Evolutionary conservation across 2,113 vertebrate genomes (phyloP).

Genomic region (Actinemys pallida): DNA sequence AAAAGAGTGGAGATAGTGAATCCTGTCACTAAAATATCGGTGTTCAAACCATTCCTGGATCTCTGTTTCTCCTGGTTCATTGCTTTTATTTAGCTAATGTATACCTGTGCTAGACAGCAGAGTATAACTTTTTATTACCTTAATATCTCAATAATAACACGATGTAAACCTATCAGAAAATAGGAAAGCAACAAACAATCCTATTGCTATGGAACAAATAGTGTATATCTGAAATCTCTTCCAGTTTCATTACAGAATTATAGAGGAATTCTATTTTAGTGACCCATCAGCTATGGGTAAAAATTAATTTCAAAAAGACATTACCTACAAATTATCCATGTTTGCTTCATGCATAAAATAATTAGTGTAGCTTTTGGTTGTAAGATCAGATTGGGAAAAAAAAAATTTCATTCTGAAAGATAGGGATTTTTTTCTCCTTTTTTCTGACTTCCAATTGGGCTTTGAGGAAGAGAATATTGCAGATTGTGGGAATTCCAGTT

Average conservation of each 20-base stretch:
- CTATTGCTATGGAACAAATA: background rate
- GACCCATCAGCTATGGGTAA: background rate
- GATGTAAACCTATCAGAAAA: background rate
- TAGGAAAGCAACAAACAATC: background rate
- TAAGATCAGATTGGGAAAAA: background rate
- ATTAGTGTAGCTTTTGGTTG: background rate
- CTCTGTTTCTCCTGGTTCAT: background rate
- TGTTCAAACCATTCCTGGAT: background rate
- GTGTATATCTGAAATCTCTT: background rate
- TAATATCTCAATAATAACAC: background rate
- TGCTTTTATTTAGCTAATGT: background rate
- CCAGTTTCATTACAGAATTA: constrained; percentile 11
- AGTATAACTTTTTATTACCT: background rate
- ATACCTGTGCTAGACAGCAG: rapidly evolving
- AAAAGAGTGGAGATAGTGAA: rapidly evolving
- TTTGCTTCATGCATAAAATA: background rate
- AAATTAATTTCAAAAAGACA: background rate
- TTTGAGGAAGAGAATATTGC: background rate
- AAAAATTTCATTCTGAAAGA: constrained; percentile 19
- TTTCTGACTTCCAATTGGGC: background rate
- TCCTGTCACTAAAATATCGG: rapidly evolving
- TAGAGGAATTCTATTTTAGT: background rate
- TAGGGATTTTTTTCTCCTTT: background rate
- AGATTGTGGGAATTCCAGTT: background rate
- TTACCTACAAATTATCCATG: background rate